Evolutionary conservation across 2,888 invertebrate species (phyloP), one percentile per base, ranked within the genome.

Genomic region (Mechanitis messenoides): DNA sequence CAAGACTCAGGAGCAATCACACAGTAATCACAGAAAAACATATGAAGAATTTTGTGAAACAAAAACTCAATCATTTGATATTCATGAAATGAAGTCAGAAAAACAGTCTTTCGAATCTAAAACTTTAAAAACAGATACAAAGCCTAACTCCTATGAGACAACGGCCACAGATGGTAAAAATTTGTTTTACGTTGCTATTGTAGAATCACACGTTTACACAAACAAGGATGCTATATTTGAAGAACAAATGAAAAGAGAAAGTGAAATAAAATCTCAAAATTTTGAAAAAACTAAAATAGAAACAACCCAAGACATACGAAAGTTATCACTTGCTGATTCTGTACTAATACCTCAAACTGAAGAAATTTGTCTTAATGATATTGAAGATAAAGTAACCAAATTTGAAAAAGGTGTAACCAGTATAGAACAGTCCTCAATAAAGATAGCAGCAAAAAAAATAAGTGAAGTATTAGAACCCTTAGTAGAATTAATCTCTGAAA

Each of bases 191-290:
- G 66, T 86, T 53, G 89, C 88, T 2, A 79, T 84, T 45, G 88
- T 89, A n/a, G 86, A 90, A 68, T 76, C 90, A 3, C 90, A 90
- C 60, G 83, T 85, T 5, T 89, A 84, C 33, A 87, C 89, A 3
- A 88, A 89, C 53, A 80, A 80, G 71, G 82, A 88, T 56, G 80
- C 83, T 2, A 84, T 90, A 56, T 78, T 86, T 55, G 80, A 84
- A 69, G 80, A 80, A 60, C 67, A 74, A 58, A 63, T 73, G 6
- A 59, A 72, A 72, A 81, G 66, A 50, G 80, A 85, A 72, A 78
- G 74, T 33, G 45, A 66, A 7, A 50, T 58, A 45, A 53, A 64
- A 20, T 28, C 47, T 28, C 63, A 65, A 20, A n/a, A 50, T 28
- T 47, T 45, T 7, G 61, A 67, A 54, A 31, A 55, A 6, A 62